Percentiles rank a stretch among this genome's conserved stretches.
Conservation (phyloP, 2,113 vertebrate genomes). For the Cynocephalus volans region DNA sequence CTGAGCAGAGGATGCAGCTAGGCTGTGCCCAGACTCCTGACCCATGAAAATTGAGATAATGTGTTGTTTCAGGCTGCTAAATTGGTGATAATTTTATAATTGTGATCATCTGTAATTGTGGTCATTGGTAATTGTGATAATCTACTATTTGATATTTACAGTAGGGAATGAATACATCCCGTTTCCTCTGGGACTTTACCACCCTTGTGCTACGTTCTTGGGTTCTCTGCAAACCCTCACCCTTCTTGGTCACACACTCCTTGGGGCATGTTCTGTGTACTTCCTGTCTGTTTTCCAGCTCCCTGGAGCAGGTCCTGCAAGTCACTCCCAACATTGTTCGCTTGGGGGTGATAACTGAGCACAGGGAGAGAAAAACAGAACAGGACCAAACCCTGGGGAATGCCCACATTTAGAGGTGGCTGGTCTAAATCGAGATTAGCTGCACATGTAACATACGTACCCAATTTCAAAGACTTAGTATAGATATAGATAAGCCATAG, state of each 20-base stretch:
- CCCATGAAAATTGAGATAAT: not conserved
- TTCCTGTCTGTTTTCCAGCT: not conserved
- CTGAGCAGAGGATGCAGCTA: not conserved
- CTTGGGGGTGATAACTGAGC: not conserved
- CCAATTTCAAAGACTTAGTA: not conserved
- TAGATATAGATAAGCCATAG: not conserved
- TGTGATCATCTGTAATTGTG: not conserved
- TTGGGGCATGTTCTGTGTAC: not conserved
- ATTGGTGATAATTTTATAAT: not conserved
- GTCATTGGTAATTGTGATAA: not conserved
- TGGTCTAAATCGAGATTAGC: not conserved
- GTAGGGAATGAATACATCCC: not conserved
- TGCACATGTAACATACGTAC: rapidly evolving
- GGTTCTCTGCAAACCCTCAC: not conserved
- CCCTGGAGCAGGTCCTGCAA: not conserved
- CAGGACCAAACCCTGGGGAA: not conserved
- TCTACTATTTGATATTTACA: not conserved
- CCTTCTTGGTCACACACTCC: not conserved
- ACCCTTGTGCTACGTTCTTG: not conserved
- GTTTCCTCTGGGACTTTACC: not conserved
- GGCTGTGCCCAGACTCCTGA: not conserved
- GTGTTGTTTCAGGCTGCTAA: not conserved
- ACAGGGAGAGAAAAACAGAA: not conserved
- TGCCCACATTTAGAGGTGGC: not conserved
- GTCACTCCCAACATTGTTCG: not conserved